Conservation (phyloP, 1,140 invertebrate genomes). For the Drosophila funebris region DNA sequence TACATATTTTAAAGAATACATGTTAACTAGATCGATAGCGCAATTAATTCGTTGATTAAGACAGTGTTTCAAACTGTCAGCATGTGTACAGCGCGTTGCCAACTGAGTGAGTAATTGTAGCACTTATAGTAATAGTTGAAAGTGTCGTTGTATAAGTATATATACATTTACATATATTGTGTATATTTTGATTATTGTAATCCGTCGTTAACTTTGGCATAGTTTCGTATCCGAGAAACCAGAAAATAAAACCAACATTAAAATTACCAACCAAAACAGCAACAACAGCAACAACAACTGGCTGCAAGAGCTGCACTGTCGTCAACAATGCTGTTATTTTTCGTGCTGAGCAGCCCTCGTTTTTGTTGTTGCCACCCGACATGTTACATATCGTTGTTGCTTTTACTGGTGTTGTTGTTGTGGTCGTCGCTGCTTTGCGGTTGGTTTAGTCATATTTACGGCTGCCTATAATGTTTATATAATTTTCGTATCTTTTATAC, state of each 20-base stretch:
- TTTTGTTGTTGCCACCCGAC: constrained; percentile 66
- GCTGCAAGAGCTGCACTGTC: constrained; percentile 30
- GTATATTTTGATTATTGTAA: constrained; percentile 68
- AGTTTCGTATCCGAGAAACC: constrained; percentile 69
- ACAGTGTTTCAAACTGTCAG: constrained; percentile 50
- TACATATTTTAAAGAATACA: background rate
- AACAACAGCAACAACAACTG: constrained; percentile 47
- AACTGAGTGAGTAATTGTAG: constrained; percentile 37
- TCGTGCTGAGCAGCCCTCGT: constrained; percentile 38
- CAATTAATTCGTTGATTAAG: constrained; percentile 42
- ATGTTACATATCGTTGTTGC: constrained; percentile 72
- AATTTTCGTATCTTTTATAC: constrained; percentile 74
- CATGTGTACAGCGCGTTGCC: constrained; percentile 44
- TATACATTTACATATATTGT: constrained; percentile 18
- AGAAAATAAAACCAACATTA: constrained; percentile 66
- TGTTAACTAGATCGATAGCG: constrained; percentile 17
- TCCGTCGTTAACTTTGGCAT: constrained; percentile 76
- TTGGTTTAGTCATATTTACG: constrained; percentile 76
- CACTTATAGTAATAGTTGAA: constrained; percentile 15
- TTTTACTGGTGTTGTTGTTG: constrained; percentile 42
- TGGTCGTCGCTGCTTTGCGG: constrained; percentile 58
- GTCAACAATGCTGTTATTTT: constrained; percentile 41
- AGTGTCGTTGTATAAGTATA: background rate
- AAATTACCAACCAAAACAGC: constrained; percentile 57
- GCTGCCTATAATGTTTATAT: constrained; percentile 78